Conservation (phyloP, 1,140 invertebrate species). For the Ceratitis capitata region DNA sequence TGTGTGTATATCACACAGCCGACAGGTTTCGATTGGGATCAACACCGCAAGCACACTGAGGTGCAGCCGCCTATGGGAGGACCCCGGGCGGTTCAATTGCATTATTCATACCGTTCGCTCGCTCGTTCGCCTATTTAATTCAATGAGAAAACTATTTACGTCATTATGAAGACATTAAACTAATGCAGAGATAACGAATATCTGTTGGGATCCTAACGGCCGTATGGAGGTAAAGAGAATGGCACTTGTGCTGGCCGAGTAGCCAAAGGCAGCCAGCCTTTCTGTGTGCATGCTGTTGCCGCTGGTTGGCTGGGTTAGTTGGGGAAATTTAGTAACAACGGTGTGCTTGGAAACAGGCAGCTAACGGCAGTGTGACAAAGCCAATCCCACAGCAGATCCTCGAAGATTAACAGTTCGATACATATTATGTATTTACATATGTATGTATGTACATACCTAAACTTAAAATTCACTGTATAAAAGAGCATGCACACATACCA, state of each 20-base stretch:
- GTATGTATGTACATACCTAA: background rate
- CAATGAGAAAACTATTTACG: background rate
- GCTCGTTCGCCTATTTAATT: slow-evolving; percentile 7
- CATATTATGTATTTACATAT: background rate
- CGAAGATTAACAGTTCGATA: background rate
- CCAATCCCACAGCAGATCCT: background rate
- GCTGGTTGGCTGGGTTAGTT: background rate
- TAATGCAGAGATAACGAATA: background rate
- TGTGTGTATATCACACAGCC: background rate
- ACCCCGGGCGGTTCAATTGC: background rate
- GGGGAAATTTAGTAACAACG: too few relatives aligned
- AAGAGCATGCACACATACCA: background rate
- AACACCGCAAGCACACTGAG: background rate
- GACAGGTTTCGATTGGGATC: background rate
- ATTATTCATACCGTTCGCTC: background rate
- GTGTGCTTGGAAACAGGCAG: background rate
- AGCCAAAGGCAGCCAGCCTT: background rate
- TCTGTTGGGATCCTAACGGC: background rate
- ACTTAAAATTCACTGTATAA: background rate
- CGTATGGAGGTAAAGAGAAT: background rate
- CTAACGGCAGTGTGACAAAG: background rate
- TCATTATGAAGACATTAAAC: background rate
- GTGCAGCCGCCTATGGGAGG: background rate
- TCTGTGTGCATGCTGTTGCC: background rate
- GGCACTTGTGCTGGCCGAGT: background rate